Evolutionary conservation across 2,113 vertebrate species (phyloP).

Genomic region (Ochotona princeps): DNA sequence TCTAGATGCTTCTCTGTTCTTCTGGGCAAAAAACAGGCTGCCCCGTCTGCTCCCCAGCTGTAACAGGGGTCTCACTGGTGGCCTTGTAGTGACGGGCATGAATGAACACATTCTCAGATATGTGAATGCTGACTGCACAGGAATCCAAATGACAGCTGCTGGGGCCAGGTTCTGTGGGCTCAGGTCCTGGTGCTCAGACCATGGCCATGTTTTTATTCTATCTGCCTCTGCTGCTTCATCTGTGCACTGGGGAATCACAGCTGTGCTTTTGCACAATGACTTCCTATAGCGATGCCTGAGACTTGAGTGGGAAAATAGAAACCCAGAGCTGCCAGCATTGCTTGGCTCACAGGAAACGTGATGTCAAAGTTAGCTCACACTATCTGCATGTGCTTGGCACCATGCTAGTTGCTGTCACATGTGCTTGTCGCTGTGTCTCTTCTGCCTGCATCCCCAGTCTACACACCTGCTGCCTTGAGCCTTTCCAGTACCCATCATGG

Average conservation of each 20-base stretch:
- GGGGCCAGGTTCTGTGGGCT: too few relatives aligned
- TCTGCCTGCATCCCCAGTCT: not conserved
- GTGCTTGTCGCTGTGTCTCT: not conserved
- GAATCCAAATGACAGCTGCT: not conserved
- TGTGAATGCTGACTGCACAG: fast-evolving
- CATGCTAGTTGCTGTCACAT: not conserved
- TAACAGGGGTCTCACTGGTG: too few relatives aligned
- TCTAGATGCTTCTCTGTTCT: not conserved
- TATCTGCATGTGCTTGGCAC: not conserved
- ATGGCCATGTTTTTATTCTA: not conserved
- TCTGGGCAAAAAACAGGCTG: not conserved
- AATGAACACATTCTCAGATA: not conserved
- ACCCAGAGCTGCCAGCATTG: not conserved
- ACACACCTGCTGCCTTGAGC: not conserved
- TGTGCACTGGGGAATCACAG: not conserved
- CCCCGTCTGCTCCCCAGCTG: too few relatives aligned
- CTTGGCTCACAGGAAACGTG: not conserved
- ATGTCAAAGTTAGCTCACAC: not conserved
- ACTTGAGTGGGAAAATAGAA: not conserved
- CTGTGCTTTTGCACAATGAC: not conserved
- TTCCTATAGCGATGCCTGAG: not conserved
- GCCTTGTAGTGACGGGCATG: not conserved
- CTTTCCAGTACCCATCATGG: not conserved
- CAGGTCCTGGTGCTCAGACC: not conserved
- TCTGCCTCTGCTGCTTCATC: not conserved